Base-by-base conservation (phyloP, 2,113 vertebrate species). In the Mirza zaza region DNA sequence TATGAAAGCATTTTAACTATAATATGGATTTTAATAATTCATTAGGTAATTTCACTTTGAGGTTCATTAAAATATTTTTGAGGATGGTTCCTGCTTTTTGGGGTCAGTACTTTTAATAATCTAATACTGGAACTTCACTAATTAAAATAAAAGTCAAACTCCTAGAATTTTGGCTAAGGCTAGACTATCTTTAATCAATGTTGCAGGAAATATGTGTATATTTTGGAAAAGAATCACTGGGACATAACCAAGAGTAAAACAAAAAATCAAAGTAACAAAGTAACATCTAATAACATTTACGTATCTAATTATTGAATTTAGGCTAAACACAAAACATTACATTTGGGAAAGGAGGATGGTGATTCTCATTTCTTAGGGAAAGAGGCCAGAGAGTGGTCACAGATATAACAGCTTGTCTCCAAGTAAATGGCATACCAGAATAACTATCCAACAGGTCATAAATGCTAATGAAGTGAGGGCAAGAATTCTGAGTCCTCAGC, bases 141-240 rank as follows among this genome's bases (percentile, higher is more conserved):
- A 91, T 92, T 88, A 91, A 97, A 95, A 76, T 42, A 82, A 93
- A 97, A n/a, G 13, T 85, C 77, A 88, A 20, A 18, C 17, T 85
- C n/a, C 11, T 70, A 59, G 20, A 85, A 73, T 88, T 83, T 63
- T 18, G 81, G 68, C 29, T 68, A 83, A 91, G 36, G 7, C 32
- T 70, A 82, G 59, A 59, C 32, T 61, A 36, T 65, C 7, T 79
- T 84, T 45, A 91, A 77, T 91, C 34, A 84, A 81, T 87, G 87
- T 92, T 79, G 50, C 89, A 11, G 14, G 13, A 94, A 92, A 93
- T 55, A 90, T 32, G 11, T 57, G 5, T 36, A 42, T 10, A 39
- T 80, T 8, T 87, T 94, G 20, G 4, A 71, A 39, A 80, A 71
- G 9, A 94, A 94, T 77, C 29, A 52, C 11, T 45, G 39, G 15